A percentile compares a stretch with the other conserved stretches of the same genome.
Evolutionary conservation across 2,888 invertebrate genomes (phyloP).

Genomic region (Bellardia pandia): DNA sequence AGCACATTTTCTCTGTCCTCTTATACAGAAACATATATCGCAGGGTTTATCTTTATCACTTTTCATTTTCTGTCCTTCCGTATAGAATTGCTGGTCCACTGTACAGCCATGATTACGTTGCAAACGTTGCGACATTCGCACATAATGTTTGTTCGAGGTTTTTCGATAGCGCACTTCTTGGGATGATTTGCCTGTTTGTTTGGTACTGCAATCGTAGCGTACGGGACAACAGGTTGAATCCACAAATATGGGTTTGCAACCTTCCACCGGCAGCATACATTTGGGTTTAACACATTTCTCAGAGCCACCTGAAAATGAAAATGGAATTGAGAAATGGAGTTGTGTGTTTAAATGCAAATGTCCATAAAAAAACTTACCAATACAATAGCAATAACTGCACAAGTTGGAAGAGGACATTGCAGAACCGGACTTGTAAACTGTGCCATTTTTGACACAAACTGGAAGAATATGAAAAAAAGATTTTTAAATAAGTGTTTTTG

Average conservation of each 20-base stretch:
- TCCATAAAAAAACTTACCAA: slow-evolving; percentile 81
- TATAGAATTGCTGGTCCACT: slow-evolving; percentile 86
- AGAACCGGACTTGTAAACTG: slow-evolving; percentile 85
- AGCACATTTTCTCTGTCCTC: slow-evolving; percentile 89
- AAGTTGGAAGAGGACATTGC: slow-evolving; percentile 91
- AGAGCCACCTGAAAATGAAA: slow-evolving; percentile 84
- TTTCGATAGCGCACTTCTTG: slow-evolving; percentile 81
- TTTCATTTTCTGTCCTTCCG: slow-evolving; percentile 89
- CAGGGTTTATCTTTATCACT: slow-evolving; percentile 85
- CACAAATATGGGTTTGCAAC: slow-evolving; percentile 85
- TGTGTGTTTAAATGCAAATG: neutral
- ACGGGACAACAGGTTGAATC: slow-evolving; percentile 90
- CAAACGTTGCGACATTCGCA: slow-evolving; percentile 81
- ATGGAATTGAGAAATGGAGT: neutral
- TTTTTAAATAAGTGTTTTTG: neutral
- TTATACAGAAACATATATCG: slow-evolving; percentile 92
- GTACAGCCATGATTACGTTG: slow-evolving; percentile 86
- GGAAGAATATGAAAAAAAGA: slow-evolving; percentile 13
- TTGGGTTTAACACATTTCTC: slow-evolving; percentile 92
- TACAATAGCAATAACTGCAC: slow-evolving; percentile 95
- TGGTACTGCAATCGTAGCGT: slow-evolving; percentile 88
- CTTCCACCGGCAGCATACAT: slow-evolving; percentile 90
- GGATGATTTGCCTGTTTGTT: slow-evolving; percentile 81
- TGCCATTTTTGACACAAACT: slow-evolving; percentile 83
- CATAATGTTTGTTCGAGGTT: slow-evolving; percentile 82